Conservation (phyloP, 1,140 invertebrate species). For the Eueides isabella region DNA sequence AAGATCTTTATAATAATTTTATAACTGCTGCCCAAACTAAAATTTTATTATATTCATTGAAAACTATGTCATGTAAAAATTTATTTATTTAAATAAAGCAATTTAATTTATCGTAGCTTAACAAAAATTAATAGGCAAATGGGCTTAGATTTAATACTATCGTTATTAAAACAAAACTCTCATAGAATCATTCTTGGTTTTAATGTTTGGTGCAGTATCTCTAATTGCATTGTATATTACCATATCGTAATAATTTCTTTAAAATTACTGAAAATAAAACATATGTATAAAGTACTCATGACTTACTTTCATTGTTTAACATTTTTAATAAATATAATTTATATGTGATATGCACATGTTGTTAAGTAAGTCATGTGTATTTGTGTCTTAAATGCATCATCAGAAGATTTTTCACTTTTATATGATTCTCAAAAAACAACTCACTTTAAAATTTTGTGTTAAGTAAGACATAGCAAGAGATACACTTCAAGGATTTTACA, state of each 20-base stretch:
- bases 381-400: slow-evolving; percentile 44
- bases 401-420: slow-evolving; percentile 53
- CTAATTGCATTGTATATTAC: slow-evolving; percentile 80
- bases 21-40: slow-evolving; percentile 73
- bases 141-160: slow-evolving; percentile 73
- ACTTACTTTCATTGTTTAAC: slow-evolving; percentile 49
- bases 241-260: slow-evolving; percentile 73
- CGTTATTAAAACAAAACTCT: slow-evolving; percentile 65
- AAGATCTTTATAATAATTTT: slow-evolving; percentile 33
- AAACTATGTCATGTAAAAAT: slow-evolving; percentile 42
- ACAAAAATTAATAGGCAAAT: slow-evolving; percentile 68
- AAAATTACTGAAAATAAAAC: slow-evolving; percentile 58
- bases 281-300: slow-evolving; percentile 51
- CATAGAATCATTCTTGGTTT: slow-evolving; percentile 75
- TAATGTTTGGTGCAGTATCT: slow-evolving; percentile 81
- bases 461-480: slow-evolving; percentile 59
- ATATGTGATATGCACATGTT: neutral
- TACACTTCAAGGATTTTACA: slow-evolving; percentile 63
- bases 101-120: slow-evolving; percentile 55
- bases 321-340: neutral
- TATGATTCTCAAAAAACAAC: slow-evolving; percentile 81
- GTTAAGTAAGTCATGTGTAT: slow-evolving; percentile 57
- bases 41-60: slow-evolving; percentile 39
- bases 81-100: slow-evolving; percentile 51
- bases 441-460: slow-evolving; percentile 66